Evolutionary conservation across 2,113 vertebrate species (phyloP), one percentile per base, ranked within the genome.

Genomic region (Hemichromis elongatus): DNA sequence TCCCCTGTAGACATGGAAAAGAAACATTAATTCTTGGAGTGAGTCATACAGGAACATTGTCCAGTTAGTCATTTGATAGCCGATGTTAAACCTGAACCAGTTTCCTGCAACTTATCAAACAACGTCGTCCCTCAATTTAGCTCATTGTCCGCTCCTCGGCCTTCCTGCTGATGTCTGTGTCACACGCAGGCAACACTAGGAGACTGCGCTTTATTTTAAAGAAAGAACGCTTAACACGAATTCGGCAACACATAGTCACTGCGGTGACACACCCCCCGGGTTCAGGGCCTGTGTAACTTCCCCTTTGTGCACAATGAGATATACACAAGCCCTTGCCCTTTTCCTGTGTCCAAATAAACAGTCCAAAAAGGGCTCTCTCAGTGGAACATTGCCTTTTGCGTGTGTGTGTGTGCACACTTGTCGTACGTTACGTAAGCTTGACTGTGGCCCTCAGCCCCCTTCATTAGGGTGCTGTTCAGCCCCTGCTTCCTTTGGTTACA

Each of bases 291-390:
- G 84, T 86, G 89, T 30, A 78, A 91, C 89, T 77, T 91, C 92
- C 86, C 26, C 82, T 84, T 26, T 81, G 73, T 78, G 55, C 79
- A 84, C 28, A 88, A 77, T 89, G 86, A 88, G 88, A 95, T 90
- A 92, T 92, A 91, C 92, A 93, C 86, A 92, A 88, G 88, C 90
- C 93, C 89, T 93, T 92, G 88, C 93, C 93, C 94, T 94, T 94
- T 96, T 96, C 95, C 95, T 96, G 95, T 93, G 61, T 90, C 92
- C 93, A 93, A 94, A 95, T 94, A 96, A 96, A 95, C 94, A 94
- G 80, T 89, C 89, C 86, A 89, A 86, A 94, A 89, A 80, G 82
- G 88, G 75, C 66, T 21, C 13, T 81, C 86, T 78, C 87, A 68
- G 73, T 55, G 91, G 92, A 92, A 91, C 91, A 91, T 66, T 42